Conservation (phyloP, 2,797 vertebrate genomes). For the Hoplostethus atlanticus region DNA sequence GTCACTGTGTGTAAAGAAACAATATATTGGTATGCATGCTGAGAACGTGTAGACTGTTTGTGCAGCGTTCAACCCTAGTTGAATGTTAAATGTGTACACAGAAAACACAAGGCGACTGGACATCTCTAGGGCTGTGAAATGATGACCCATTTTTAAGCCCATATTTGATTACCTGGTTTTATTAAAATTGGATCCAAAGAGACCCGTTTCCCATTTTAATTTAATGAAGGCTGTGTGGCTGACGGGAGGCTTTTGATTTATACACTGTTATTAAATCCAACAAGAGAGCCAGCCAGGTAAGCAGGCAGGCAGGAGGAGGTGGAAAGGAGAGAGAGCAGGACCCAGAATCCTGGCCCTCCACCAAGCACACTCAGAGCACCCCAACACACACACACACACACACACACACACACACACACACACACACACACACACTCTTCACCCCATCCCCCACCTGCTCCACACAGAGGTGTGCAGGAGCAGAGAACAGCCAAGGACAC, state of each 20-base stretch:
- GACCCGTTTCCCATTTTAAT: slow-evolving; percentile 84
- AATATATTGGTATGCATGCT: slow-evolving; percentile 29
- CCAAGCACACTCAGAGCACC: slow-evolving; percentile 55
- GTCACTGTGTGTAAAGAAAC: slow-evolving; percentile 47
- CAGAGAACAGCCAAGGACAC: slow-evolving; percentile 81
- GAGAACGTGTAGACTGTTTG: slow-evolving; percentile 28
- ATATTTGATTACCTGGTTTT: slow-evolving; percentile 87
- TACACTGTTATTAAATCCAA: slow-evolving; percentile 86
- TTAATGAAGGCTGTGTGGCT: slow-evolving; percentile 86
- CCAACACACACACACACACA: neutral
- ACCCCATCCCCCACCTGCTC: slow-evolving; percentile 60
- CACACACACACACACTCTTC: slow-evolving; percentile 44
- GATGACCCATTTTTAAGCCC: slow-evolving; percentile 84
- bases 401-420: slow-evolving; percentile 31
- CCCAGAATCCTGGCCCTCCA: slow-evolving; percentile 67
- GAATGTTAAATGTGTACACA: slow-evolving; percentile 74
- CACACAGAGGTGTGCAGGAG: slow-evolving; percentile 69
- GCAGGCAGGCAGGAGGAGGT: slow-evolving; percentile 61
- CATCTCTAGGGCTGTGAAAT: slow-evolving; percentile 77
- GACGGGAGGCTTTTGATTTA: slow-evolving; percentile 88
- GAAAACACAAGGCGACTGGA: slow-evolving; percentile 65
- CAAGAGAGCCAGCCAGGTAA: slow-evolving; percentile 81
- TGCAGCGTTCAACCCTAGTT: slow-evolving; percentile 38
- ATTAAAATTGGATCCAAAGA: slow-evolving; percentile 88
- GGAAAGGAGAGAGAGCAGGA: slow-evolving; percentile 60